These are phyloP conservation scores for Phyllostomus hastatus DNA, from an alignment of 2,113 vertebrate species.

Conservation along the genomic window DNA sequence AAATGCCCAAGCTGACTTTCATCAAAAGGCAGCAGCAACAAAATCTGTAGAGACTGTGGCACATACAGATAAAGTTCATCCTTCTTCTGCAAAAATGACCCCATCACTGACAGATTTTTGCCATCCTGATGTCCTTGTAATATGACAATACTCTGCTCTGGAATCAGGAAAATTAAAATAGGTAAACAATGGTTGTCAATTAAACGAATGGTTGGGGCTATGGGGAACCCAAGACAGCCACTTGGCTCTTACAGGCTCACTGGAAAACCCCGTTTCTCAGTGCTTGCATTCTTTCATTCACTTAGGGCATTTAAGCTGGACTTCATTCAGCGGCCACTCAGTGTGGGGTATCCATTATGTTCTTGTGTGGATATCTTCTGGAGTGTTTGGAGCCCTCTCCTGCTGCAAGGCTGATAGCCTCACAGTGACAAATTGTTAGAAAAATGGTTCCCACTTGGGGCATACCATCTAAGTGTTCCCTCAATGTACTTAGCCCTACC, in stretches of 20 bases:
- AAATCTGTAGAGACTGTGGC: not conserved
- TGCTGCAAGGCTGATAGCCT: not conserved
- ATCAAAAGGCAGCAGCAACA: not conserved
- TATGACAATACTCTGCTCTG: not conserved
- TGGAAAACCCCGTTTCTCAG: not conserved
- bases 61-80: not conserved
- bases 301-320: not conserved
- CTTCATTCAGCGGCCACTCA: not conserved
- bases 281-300: not conserved
- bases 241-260: not conserved
- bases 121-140: not conserved
- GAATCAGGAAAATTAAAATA: not conserved
- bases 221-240: not conserved
- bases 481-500: not conserved
- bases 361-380: not conserved
- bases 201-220: not conserved
- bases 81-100: not conserved
- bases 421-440: not conserved
- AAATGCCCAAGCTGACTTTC: not conserved
- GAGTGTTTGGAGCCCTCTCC: not conserved
- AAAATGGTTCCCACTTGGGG: not conserved
- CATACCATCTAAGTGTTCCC: not conserved
- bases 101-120: not conserved
- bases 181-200: not conserved
- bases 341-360: not conserved